These are phyloP conservation scores for Coturnix japonica DNA, from an alignment of 2,113 vertebrate species.

Conservation along the genomic window DNA sequence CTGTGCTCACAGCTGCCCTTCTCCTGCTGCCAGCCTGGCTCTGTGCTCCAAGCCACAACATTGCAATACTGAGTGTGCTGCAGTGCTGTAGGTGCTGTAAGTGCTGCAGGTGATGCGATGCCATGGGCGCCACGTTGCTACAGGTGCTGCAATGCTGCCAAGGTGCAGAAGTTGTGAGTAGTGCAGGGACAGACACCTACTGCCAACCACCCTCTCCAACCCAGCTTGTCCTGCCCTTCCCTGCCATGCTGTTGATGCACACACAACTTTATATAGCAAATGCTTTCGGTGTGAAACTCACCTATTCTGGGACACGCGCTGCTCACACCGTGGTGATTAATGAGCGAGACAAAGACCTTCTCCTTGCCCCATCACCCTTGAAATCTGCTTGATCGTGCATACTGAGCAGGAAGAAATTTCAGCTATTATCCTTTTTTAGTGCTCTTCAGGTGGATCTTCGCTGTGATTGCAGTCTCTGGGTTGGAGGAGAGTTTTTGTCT, in stretches of 20 bases:
- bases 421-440: neutral
- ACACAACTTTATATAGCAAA: neutral
- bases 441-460: neutral
- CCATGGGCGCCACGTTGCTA: too few relatives aligned
- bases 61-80: neutral
- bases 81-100: too few relatives aligned
- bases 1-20: neutral
- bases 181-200: neutral
- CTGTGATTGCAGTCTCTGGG: neutral
- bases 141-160: neutral
- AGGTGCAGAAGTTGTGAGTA: neutral
- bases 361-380: neutral
- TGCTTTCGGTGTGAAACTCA: neutral
- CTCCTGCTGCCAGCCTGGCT: neutral
- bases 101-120: too few relatives aligned
- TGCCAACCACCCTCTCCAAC: too few relatives aligned
- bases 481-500: neutral
- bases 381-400: neutral
- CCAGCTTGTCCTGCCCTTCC: too few relatives aligned
- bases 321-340: neutral
- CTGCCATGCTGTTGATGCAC: accelerated
- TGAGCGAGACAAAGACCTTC: neutral
- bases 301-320: neutral
- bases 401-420: neutral
- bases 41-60: neutral